phyloP scores from a whole-genome alignment of 2,113 vertebrate species.

The Perca schrenkii region DNA sequence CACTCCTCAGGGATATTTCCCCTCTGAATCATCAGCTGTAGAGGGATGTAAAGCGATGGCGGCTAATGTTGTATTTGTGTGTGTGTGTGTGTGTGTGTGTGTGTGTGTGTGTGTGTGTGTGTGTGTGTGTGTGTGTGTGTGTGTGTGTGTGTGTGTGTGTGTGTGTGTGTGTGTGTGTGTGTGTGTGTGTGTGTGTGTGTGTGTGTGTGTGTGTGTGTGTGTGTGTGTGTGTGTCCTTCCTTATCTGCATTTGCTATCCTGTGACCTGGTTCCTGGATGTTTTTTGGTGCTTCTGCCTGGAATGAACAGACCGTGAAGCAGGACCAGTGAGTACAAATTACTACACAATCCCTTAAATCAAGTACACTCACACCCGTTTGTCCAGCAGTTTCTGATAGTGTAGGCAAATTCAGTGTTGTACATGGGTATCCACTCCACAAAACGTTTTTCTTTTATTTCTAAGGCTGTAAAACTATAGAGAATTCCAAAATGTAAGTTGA shows the following conservation, averaged over 20 bases:
- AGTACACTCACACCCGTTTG: background rate
- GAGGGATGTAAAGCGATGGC: conserved; percentile 49
- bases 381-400: background rate
- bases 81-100: conserved; percentile 32
- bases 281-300: conserved; percentile 53
- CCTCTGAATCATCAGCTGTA: conserved; percentile 58
- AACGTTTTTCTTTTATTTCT: background rate
- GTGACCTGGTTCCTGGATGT: conserved; percentile 65
- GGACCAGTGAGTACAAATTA: conserved; percentile 83
- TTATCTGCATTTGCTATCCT: conserved; percentile 56
- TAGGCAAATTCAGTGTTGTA: background rate
- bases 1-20: conserved; percentile 45
- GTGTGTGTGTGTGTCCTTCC: conserved; percentile 42
- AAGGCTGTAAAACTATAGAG: background rate
- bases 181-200: conserved; percentile 22
- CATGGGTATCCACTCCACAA: background rate
- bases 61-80: conserved; percentile 41
- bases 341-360: conserved; percentile 23
- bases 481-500: background rate
- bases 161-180: conserved; percentile 41
- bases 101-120: conserved; percentile 9
- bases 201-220: conserved; percentile 39
- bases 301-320: conserved; percentile 83
- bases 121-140: conserved; percentile 37
- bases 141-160: conserved; percentile 39